A percentile compares a stretch with the other conserved stretches of the same genome.
phyloP scores from a whole-genome alignment of 2,113 vertebrate genomes.

The Platysternon megacephalum region DNA sequence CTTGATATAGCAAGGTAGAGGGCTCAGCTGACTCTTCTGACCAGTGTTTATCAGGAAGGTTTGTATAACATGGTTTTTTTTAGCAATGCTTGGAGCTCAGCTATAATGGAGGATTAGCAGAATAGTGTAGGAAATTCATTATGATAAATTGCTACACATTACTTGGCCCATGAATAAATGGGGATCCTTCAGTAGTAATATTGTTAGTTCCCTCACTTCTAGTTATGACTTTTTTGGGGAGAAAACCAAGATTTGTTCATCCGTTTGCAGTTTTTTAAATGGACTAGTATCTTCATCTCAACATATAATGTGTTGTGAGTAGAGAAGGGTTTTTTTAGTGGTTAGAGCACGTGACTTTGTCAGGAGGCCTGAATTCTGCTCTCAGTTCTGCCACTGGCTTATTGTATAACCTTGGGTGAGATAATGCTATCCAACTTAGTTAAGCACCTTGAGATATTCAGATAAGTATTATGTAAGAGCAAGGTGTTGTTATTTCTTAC shows the following conservation, averaged over 20 bases:
- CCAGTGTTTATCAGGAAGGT: not conserved
- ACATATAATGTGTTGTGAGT: not conserved
- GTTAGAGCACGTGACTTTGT: not conserved
- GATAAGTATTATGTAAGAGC: not conserved
- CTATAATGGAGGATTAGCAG: too few relatives aligned
- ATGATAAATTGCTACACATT: rapidly evolving
- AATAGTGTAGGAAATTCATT: not conserved
- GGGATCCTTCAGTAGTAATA: not conserved
- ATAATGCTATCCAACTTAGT: not conserved
- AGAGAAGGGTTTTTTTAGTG: not conserved
- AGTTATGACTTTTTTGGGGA: not conserved
- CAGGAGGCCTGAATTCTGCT: not conserved
- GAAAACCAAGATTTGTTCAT: not conserved
- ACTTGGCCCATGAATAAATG: not conserved
- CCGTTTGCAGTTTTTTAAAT: not conserved
- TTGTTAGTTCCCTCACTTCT: not conserved
- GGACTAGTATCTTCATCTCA: not conserved
- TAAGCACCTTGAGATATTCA: not conserved
- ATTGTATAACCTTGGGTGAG: not conserved
- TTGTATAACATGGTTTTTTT: not conserved
- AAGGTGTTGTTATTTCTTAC: not conserved
- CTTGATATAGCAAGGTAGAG: not conserved
- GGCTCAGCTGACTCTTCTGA: not conserved
- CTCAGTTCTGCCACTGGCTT: not conserved
- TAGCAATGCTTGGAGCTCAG: not conserved